These are phyloP conservation scores for Fregata magnificens DNA, from an alignment of 2,113 vertebrate genomes.

Conservation along the genomic window DNA sequence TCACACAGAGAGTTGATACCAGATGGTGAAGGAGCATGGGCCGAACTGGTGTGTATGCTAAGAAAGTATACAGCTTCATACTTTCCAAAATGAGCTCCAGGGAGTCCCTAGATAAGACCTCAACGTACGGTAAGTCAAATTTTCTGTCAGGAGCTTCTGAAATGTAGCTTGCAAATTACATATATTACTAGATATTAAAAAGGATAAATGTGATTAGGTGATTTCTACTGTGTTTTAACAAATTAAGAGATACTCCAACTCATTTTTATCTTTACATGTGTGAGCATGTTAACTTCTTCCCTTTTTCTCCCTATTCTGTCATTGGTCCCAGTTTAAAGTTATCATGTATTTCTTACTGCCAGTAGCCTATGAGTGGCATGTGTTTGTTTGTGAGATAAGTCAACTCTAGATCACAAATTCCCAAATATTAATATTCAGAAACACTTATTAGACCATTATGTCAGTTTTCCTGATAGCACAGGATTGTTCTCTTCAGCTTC, in stretches of 20 bases:
- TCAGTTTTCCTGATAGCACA: not conserved
- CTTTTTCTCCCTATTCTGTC: not conserved
- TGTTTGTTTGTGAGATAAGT: not conserved
- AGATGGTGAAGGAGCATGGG: not conserved
- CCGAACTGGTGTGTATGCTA: not conserved
- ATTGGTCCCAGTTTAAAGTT: not conserved
- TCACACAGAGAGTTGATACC: not conserved
- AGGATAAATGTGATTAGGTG: not conserved
- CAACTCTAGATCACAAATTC: not conserved
- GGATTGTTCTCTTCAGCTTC: conserved; percentile 5
- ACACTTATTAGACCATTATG: not conserved
- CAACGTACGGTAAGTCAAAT: not conserved
- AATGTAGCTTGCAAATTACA: not conserved
- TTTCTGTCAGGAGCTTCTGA: not conserved
- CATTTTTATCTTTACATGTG: fast-evolving
- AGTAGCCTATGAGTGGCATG: not conserved
- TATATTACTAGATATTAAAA: not conserved
- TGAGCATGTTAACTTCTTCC: not conserved
- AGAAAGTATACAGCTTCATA: not conserved
- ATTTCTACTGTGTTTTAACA: not conserved
- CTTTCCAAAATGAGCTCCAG: not conserved
- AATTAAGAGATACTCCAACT: not conserved
- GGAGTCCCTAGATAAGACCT: not conserved
- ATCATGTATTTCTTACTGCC: not conserved
- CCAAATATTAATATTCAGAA: not conserved